These are phyloP conservation scores for Ichneumoninae sp. DNA, from an alignment of 2,888 invertebrate genomes.

Conservation along the genomic window DNA sequence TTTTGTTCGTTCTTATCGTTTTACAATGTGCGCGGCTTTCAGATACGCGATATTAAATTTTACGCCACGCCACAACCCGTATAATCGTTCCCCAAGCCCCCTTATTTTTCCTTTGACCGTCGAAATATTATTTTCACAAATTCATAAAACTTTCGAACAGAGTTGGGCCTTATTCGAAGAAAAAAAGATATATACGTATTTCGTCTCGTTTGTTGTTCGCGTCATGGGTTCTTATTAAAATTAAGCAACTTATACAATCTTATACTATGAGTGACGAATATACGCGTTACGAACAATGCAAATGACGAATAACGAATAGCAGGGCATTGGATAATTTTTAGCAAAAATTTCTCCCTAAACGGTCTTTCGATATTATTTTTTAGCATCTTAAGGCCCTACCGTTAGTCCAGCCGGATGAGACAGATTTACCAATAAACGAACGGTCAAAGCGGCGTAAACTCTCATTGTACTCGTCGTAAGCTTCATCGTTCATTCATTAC, in stretches of 20 bases:
- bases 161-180: background rate
- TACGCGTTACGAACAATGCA: background rate
- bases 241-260: slow-evolving; percentile 25
- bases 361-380: background rate
- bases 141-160: background rate
- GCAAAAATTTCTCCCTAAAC: background rate
- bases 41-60: slow-evolving; percentile 28
- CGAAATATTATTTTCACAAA: slow-evolving; percentile 5
- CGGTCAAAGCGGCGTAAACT: background rate
- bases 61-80: background rate
- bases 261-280: background rate
- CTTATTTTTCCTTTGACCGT: background rate
- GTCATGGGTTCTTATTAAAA: slow-evolving; percentile 10
- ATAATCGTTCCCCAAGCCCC: slow-evolving; percentile 10
- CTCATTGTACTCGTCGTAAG: background rate
- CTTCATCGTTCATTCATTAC: background rate
- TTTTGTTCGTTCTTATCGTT: slow-evolving; percentile 34
- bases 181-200: background rate
- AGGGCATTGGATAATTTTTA: background rate
- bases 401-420: background rate
- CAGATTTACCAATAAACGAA: background rate
- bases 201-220: background rate
- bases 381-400: background rate
- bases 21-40: slow-evolving; percentile 29
- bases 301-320: slow-evolving; percentile 3